A percentile compares a stretch with the other conserved stretches of the same genome.
phyloP scores from a whole-genome alignment of 2,888 invertebrate genomes.

The Tetragonisca angustula region DNA sequence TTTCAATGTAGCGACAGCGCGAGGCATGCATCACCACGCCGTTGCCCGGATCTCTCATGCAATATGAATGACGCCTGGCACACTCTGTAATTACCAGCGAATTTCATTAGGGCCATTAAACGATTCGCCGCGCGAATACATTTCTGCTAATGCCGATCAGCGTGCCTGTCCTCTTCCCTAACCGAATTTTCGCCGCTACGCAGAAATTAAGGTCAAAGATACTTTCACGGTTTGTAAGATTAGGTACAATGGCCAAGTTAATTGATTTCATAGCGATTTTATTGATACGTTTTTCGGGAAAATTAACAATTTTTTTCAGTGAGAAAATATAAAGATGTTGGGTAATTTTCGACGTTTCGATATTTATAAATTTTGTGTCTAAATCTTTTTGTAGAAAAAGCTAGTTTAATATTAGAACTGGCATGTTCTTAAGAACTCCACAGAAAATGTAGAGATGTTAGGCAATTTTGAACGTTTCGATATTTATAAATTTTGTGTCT shows the following conservation, averaged over 20 bases:
- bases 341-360: too few relatives aligned
- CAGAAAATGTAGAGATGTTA: too few relatives aligned
- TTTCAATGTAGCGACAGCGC: slow-evolving; percentile 70
- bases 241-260: background rate
- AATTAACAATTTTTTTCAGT: background rate
- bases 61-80: slow-evolving; percentile 76
- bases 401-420: too few relatives aligned
- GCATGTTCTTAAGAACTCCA: too few relatives aligned
- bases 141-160: slow-evolving; percentile 63
- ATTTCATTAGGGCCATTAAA: slow-evolving; percentile 79
- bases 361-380: too few relatives aligned
- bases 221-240: background rate
- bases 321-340: too few relatives aligned
- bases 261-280: too few relatives aligned
- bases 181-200: slow-evolving; percentile 3
- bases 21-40: slow-evolving; percentile 69
- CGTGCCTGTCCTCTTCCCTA: background rate
- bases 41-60: slow-evolving; percentile 73
- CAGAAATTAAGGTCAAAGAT: background rate
- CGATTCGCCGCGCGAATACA: slow-evolving; percentile 77
- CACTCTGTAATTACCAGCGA: slow-evolving; percentile 76
- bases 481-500: too few relatives aligned
- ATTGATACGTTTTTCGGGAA: background rate
- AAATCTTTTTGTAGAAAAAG: too few relatives aligned
- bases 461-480: too few relatives aligned